Conservation (phyloP, 2,113 vertebrate genomes). For the Gavia stellata region DNA sequence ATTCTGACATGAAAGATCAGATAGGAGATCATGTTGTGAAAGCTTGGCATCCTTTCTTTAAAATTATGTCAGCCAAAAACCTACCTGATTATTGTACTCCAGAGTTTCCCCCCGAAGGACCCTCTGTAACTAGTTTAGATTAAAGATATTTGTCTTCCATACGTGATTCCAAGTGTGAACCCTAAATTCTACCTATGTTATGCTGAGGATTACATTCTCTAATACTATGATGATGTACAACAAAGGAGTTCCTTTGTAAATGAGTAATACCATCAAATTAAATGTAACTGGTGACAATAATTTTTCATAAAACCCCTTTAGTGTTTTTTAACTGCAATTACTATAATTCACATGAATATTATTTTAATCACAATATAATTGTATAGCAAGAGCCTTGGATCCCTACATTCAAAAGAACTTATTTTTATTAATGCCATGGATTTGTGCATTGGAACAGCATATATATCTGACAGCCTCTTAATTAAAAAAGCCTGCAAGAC, state of each 20-base stretch:
- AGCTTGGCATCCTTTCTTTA: background rate
- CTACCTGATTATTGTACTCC: background rate
- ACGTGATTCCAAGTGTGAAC: background rate
- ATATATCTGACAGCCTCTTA: conserved; percentile 30
- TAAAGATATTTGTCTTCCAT: background rate
- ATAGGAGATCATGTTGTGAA: background rate
- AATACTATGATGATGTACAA: background rate
- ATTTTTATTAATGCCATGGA: background rate
- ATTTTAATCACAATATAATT: background rate
- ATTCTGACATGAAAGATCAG: background rate
- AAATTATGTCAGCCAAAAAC: background rate
- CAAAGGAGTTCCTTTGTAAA: background rate
- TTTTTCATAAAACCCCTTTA: background rate
- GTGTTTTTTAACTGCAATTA: background rate
- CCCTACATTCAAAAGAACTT: background rate
- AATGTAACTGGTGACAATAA: background rate
- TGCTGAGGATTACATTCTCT: background rate
- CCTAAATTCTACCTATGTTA: background rate
- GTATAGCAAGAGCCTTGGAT: background rate
- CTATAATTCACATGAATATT: background rate
- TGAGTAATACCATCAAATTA: background rate
- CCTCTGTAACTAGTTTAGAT: background rate
- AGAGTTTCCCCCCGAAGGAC: background rate
- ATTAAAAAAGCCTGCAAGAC: conserved; percentile 34
- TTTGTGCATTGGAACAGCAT: background rate